Evolutionary conservation across 2,113 vertebrate species (phyloP), one percentile per base, ranked within the genome.

Genomic region (Pollimyrus isidori): DNA sequence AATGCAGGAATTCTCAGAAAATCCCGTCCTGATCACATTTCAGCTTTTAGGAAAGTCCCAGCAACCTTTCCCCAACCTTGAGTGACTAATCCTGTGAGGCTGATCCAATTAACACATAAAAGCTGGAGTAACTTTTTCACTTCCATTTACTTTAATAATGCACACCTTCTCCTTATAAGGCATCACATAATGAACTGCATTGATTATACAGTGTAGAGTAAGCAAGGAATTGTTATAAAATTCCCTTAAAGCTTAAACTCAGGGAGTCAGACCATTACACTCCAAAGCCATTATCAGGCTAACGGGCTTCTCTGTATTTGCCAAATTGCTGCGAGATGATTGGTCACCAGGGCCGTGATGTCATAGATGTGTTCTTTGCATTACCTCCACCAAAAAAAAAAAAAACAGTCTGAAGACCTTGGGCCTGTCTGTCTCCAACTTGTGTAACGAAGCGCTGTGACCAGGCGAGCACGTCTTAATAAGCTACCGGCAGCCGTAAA

Each of bases 381-480:
- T 87, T 35, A 39, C 30, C 13, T 39, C 9, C 15, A 26, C n/a
- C 50, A 87, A 35, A 80, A 80, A 87, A 35, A 88, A 80, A 88
- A 88, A 50, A 45, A 45, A 45, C 35, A 23, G 58, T 88, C 76
- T 89, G 83, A n/a, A 58, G 90, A 91, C 89, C 85, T 91, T 89
- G 35, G 50, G 50, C 85, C 53, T 45, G 76, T 62, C 91, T 46
- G 49, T 19, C 23, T 89, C 88, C 83, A 89, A 90, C 91, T 88
- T 69, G 58, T 52, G 86, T 91, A 92, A 92, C 89, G 91, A 89
- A 90, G 82, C 62, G 52, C 88, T 58, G 62, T 42, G 49, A 83
- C 56, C 88, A 88, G 86, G 52, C 26, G 58, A 90, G 80, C 90
- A 90, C 48, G 73, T 88, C 86, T 91, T 91, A 91, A 91, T 91